These are phyloP conservation scores for Gallinago paraguaiae DNA, from an alignment of 2,113 vertebrate genomes.

Conservation along the genomic window DNA sequence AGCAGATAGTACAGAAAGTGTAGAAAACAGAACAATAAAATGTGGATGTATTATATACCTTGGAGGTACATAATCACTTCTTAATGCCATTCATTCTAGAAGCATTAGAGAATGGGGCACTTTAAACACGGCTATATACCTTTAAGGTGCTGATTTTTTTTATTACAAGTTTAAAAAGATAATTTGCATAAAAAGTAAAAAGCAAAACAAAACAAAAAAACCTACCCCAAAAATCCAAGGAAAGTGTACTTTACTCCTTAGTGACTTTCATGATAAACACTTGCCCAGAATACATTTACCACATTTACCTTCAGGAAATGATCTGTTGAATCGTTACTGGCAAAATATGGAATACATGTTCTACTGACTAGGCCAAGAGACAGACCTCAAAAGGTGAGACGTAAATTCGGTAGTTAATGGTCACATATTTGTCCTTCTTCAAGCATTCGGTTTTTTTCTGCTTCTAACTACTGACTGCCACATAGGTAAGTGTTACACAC, in stretches of 20 bases:
- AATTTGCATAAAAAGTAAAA: background rate
- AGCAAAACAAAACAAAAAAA: background rate
- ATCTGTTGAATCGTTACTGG: background rate
- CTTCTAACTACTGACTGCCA: background rate
- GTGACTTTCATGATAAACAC: background rate
- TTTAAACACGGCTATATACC: background rate
- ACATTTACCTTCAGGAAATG: background rate
- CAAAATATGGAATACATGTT: background rate
- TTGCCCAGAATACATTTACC: background rate
- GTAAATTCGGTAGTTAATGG: background rate
- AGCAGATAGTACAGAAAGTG: background rate
- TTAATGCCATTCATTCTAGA: background rate
- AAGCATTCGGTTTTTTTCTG: background rate
- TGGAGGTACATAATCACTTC: background rate
- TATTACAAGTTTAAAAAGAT: background rate
- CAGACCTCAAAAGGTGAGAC: background rate
- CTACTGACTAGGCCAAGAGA: background rate
- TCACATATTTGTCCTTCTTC: background rate
- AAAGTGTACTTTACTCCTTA: background rate
- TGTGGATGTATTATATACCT: background rate
- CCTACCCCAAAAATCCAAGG: background rate
- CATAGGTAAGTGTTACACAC: background rate
- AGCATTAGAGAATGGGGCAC: background rate
- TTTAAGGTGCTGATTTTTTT: background rate
- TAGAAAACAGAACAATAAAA: background rate